These are phyloP conservation scores for Nomada fabriciana DNA, from an alignment of 2,888 invertebrate species.

Conservation along the genomic window DNA sequence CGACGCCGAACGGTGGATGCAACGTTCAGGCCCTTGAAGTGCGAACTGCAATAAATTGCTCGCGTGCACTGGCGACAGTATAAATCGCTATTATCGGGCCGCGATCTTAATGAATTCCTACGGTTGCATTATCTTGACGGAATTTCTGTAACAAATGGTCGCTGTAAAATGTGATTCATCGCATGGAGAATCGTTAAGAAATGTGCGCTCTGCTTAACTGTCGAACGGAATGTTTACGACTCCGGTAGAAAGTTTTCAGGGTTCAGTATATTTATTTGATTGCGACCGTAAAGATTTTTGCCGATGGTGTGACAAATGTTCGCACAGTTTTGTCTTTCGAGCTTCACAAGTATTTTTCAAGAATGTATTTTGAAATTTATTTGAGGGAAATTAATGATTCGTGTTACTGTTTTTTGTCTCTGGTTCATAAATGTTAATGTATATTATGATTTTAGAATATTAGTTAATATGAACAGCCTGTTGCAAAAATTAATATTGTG, in stretches of 20 bases:
- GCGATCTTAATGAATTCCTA: constrained; percentile 17
- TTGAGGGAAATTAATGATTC: neutral
- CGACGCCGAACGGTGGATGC: neutral
- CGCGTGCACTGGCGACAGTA: neutral
- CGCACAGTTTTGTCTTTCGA: too few relatives aligned
- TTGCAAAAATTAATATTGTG: too few relatives aligned
- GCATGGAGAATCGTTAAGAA: neutral
- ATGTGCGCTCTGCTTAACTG: neutral
- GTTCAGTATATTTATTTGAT: too few relatives aligned
- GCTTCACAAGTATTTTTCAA: neutral
- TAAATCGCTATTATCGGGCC: constrained; percentile 4
- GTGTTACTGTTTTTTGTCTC: too few relatives aligned
- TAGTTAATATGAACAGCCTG: too few relatives aligned
- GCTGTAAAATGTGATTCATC: neutral
- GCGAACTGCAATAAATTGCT: constrained; percentile 7
- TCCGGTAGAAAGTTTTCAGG: neutral
- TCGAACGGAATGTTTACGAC: neutral
- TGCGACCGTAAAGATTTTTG: too few relatives aligned
- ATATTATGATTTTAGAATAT: too few relatives aligned
- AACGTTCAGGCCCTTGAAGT: constrained; percentile 5
- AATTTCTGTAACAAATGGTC: neutral
- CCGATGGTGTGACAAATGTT: too few relatives aligned
- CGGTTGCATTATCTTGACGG: neutral
- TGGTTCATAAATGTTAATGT: too few relatives aligned
- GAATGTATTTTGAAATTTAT: neutral